These are phyloP conservation scores for Gallirallus australis DNA, from an alignment of 2,797 vertebrate genomes.

Conservation along the genomic window DNA sequence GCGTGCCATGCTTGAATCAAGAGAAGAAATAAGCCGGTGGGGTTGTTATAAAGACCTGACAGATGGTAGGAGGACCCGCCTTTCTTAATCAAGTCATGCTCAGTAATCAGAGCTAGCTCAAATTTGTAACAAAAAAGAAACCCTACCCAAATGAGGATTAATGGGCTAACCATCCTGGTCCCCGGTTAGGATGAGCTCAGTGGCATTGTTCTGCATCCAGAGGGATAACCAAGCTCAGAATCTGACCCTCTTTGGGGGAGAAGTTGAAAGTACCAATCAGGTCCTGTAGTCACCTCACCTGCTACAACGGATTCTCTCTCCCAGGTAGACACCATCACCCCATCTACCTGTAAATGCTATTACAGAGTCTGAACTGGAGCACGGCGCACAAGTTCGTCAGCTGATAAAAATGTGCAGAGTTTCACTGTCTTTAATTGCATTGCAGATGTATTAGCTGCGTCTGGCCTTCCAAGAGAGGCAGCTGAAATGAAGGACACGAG, in stretches of 20 bases:
- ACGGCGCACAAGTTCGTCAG: not conserved
- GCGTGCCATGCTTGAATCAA: slow-evolving; percentile 9
- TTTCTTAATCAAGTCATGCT: slow-evolving; percentile 59
- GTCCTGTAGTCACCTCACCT: not conserved
- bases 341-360: not conserved
- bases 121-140: slow-evolving; percentile 38
- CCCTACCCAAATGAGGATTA: not conserved
- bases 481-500: not conserved
- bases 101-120: slow-evolving; percentile 20
- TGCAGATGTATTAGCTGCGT: not conserved
- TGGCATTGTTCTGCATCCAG: not conserved
- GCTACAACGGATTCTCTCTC: not conserved
- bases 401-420: not conserved
- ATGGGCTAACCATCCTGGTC: not conserved
- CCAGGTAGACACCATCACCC: not conserved
- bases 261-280: not conserved
- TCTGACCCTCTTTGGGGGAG: not conserved
- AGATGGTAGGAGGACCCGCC: slow-evolving; percentile 45
- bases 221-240: not conserved
- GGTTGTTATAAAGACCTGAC: slow-evolving; percentile 46
- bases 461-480: not conserved
- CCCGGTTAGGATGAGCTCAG: not conserved
- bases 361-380: not conserved
- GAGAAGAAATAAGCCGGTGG: slow-evolving; percentile 12
- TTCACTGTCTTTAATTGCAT: not conserved